These are phyloP conservation scores for Petrolisthes cinctipes DNA, from an alignment of 2,888 invertebrate genomes.

Conservation along the genomic window DNA sequence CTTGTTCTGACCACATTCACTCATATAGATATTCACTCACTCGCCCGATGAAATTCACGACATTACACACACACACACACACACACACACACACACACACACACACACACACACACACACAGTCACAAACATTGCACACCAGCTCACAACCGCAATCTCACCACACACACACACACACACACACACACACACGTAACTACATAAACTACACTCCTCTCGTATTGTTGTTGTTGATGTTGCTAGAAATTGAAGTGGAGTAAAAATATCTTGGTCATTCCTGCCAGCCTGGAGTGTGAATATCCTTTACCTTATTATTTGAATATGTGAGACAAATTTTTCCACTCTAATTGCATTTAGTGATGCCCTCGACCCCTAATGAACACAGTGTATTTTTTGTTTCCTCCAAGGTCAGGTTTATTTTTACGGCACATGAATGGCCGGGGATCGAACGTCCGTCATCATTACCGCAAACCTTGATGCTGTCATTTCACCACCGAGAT, in stretches of 20 bases:
- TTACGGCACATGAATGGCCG: no score
- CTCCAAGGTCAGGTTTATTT: no score
- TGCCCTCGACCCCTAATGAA: no score
- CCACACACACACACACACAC: neutral
- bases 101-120: neutral
- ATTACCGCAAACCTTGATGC: no score
- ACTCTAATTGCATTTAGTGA: no score
- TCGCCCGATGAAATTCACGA: neutral
- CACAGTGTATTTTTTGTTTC: no score
- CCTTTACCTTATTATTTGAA: no score
- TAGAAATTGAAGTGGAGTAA: neutral
- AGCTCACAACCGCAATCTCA: neutral
- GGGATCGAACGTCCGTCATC: no score
- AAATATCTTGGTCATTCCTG: neutral
- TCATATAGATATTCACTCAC: neutral
- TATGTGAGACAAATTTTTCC: no score
- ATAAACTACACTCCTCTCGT: neutral
- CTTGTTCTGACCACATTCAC: neutral
- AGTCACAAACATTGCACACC: no score
- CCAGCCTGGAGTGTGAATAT: no score
- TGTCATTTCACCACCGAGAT: no score
- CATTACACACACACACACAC: neutral
- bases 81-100: conserved; percentile 8
- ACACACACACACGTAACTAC: neutral
- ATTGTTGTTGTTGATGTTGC: neutral